Percentiles rank a stretch among this genome's conserved stretches.
Conservation (phyloP, 2,113 vertebrate genomes). For the Nothoprocta pentlandii region DNA sequence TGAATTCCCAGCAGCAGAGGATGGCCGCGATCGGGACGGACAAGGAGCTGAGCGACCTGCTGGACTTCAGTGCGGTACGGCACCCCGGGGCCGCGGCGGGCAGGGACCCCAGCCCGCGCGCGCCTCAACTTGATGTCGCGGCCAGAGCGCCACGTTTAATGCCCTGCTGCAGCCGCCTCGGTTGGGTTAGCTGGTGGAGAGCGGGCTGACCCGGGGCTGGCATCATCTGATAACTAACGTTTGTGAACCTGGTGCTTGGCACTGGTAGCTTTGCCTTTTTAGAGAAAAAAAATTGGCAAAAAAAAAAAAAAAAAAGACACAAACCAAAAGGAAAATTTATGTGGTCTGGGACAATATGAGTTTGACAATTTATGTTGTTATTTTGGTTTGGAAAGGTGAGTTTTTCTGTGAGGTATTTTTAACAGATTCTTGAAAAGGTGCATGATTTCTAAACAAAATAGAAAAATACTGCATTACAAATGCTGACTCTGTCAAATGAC, state of each 20-base stretch:
- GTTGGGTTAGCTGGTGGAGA: conserved; percentile 74
- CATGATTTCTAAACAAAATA: background rate
- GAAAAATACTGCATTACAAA: background rate
- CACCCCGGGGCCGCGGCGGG: background rate
- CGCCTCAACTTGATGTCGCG: conserved; percentile 83
- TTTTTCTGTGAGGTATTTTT: background rate
- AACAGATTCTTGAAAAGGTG: background rate
- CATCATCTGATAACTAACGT: conserved; percentile 59
- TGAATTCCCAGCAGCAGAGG: conserved; percentile 98
- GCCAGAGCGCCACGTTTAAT: conserved; percentile 79
- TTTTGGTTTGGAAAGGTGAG: background rate
- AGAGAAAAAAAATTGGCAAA: no score
- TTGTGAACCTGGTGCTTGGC: conserved; percentile 30
- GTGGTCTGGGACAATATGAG: fast-evolving
- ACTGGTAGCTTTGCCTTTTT: background rate
- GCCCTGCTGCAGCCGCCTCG: conserved; percentile 74
- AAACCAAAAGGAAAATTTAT: background rate
- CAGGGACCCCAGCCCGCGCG: conserved; percentile 58
- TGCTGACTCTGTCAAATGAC: background rate
- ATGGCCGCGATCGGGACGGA: conserved; percentile 98
- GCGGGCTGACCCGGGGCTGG: conserved; percentile 53
- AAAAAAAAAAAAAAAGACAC: background rate
- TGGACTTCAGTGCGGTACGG: conserved; percentile 99
- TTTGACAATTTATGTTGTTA: background rate
- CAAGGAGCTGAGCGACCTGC: conserved; percentile 99